These are phyloP conservation scores for Bos javanicus DNA, from an alignment of 2,113 vertebrate genomes.

Conservation along the genomic window DNA sequence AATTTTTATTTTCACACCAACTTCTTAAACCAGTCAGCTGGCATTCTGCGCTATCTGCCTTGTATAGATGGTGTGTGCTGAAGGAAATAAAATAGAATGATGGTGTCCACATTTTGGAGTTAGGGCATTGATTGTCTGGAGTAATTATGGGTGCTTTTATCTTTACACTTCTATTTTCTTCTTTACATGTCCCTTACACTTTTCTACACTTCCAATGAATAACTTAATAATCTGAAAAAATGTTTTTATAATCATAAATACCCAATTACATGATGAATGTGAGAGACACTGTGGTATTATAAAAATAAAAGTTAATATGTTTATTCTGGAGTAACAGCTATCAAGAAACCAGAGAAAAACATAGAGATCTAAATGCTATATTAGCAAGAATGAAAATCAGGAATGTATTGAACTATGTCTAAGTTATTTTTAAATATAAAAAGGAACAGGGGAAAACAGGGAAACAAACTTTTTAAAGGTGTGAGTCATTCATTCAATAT, in stretches of 20 bases:
- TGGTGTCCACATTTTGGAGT: neutral
- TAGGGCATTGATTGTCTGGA: neutral
- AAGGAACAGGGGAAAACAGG: neutral
- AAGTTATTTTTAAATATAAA: neutral
- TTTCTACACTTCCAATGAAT: neutral
- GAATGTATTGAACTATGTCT: neutral
- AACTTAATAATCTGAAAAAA: neutral
- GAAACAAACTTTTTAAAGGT: neutral
- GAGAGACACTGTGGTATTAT: neutral
- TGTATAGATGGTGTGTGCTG: neutral
- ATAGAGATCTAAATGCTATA: neutral
- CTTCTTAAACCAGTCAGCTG: neutral
- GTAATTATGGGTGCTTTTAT: neutral
- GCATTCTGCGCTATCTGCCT: neutral
- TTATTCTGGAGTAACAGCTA: neutral
- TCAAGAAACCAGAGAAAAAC: neutral
- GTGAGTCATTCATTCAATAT: neutral
- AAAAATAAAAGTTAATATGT: neutral
- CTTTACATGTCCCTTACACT: neutral
- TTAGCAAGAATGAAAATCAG: constrained; percentile 21
- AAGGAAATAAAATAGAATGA: neutral
- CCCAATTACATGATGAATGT: neutral
- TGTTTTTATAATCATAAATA: neutral
- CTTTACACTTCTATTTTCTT: neutral
- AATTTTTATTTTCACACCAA: neutral